Evolutionary conservation across 2,113 vertebrate species (phyloP), one percentile per base, ranked within the genome.

Genomic region (Rousettus leschenaultii): DNA sequence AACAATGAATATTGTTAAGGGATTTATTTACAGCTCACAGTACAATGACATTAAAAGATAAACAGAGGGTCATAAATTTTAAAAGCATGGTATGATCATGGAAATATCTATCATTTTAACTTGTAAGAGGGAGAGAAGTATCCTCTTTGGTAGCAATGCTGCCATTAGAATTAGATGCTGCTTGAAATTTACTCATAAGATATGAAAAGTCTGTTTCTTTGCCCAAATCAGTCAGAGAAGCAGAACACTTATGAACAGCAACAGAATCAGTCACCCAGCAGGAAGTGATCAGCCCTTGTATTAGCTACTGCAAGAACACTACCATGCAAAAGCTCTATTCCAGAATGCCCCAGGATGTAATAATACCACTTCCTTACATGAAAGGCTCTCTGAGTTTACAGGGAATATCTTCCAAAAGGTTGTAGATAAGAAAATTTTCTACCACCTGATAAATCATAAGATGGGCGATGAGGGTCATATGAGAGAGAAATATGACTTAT

Each of bases 151-250:
- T 59, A 53, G 53, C 74, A 93, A 83, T 80, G 22, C 92, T 90
- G 33, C 30, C 59, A 95, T 92, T 80, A 71, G 57, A 93, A 96
- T 93, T 93, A 90, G 53, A 95, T 33, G 55, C 55, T 93, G 28
- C 61, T 68, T 86, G 68, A 90, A 90, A 89, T 90, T 86, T 71
- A 86, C 59, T 92, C 78, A 90, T 28, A 28, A 97, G 63, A 88
- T 71, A 90, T 26, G 59, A 45, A n/a, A 94, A 57, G 7, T 89
- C 59, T 75, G 26, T 16, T 90, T 68, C 65, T 93, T 89, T 89
- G 7, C 35, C 75, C 51, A 63, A 40, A 92, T 80, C 30, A 63
- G n/a, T 43, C 66, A 94, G 48, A 92, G 68, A 92, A 89, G 22
- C 45, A 73, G 65, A 85, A 95, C 53, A 89, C 57, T 95, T 91